phyloP scores from a whole-genome alignment of 2,797 vertebrate genomes.

The Melanotaenia nigrans region DNA sequence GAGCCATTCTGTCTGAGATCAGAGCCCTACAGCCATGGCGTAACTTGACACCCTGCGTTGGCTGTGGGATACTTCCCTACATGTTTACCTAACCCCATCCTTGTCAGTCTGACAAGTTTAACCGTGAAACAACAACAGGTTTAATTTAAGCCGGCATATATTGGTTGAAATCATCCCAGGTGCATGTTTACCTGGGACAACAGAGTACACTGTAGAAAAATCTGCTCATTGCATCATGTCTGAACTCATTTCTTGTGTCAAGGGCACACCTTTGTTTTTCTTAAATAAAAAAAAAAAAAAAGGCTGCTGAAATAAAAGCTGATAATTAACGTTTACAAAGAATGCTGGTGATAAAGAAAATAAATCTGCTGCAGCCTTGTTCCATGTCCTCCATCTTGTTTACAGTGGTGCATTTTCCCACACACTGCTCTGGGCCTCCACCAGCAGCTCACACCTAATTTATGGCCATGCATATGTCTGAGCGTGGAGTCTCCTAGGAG shows the following conservation, averaged over 20 bases:
- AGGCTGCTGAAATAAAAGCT: slow-evolving; percentile 41
- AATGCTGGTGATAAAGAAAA: slow-evolving; percentile 15
- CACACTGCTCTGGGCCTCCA: slow-evolving; percentile 60
- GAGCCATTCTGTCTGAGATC: slow-evolving; percentile 82
- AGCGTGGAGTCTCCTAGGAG: slow-evolving; percentile 83
- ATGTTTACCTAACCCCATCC: slow-evolving; percentile 84
- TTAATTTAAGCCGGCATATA: slow-evolving; percentile 78
- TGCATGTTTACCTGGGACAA: slow-evolving; percentile 82
- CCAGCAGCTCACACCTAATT: slow-evolving; percentile 82
- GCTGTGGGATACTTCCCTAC: slow-evolving; percentile 78
- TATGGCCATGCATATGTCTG: slow-evolving; percentile 83
- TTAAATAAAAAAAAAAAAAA: slow-evolving; percentile 3
- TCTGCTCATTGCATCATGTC: slow-evolving; percentile 71
- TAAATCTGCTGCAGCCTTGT: slow-evolving; percentile 24
- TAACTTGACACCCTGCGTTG: slow-evolving; percentile 73
- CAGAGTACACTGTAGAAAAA: slow-evolving; percentile 67
- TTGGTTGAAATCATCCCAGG: slow-evolving; percentile 79
- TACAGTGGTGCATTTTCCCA: slow-evolving; percentile 69
- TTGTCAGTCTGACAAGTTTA: slow-evolving; percentile 81
- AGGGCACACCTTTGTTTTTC: slow-evolving; percentile 62
- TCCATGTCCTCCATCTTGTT: slow-evolving; percentile 78
- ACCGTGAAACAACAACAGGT: slow-evolving; percentile 72
- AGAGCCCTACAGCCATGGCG: slow-evolving; percentile 69
- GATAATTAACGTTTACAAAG: slow-evolving; percentile 39
- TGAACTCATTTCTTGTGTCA: slow-evolving; percentile 58